phyloP scores from a whole-genome alignment of 2,113 vertebrate genomes.

The Plectropomus leopardus region DNA sequence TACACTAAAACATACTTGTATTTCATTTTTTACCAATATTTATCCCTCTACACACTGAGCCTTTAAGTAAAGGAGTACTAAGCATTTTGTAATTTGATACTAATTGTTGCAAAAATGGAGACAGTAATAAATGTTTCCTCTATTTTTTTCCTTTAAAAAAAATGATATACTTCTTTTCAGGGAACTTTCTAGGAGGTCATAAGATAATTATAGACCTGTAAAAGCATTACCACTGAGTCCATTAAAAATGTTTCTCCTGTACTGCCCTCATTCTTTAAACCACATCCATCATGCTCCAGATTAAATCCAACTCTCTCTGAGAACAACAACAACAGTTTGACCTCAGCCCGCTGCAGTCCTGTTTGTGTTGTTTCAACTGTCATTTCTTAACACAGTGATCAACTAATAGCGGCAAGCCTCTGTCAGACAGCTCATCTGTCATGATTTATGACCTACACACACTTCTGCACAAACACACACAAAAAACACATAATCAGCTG shows the following conservation, averaged over 20 bases:
- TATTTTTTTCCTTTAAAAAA: background rate
- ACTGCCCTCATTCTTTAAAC: background rate
- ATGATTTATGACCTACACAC: constrained; percentile 55
- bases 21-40: no score
- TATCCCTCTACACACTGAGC: no score
- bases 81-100: background rate
- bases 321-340: background rate
- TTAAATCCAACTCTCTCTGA: constrained; percentile 11
- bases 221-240: background rate
- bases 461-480: constrained; percentile 12
- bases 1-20: no score
- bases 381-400: constrained; percentile 67
- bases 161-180: background rate
- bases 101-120: background rate
- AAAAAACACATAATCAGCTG: constrained; percentile 49
- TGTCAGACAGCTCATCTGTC: constrained; percentile 54
- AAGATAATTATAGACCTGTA: background rate
- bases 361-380: constrained; percentile 46
- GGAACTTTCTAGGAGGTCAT: background rate
- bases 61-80: background rate
- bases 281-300: background rate
- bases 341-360: background rate
- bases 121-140: background rate
- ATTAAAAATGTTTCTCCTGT: background rate
- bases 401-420: constrained; percentile 30